phyloP scores from a whole-genome alignment of 1,140 invertebrate genomes.

The Ceratina australensis region DNA sequence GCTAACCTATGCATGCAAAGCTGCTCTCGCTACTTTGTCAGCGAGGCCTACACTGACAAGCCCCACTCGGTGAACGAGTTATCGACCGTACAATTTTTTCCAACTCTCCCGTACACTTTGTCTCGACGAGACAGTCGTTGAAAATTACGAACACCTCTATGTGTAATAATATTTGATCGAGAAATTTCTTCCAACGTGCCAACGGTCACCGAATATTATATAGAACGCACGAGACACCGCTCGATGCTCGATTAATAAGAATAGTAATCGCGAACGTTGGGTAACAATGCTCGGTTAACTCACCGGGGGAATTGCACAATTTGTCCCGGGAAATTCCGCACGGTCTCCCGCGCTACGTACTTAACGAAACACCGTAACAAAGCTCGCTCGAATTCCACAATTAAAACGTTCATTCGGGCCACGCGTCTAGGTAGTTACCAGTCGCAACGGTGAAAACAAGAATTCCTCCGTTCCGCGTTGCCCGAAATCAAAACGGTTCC shows the following conservation, averaged over 20 bases:
- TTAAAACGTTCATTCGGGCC: constrained; percentile 10
- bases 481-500: constrained; percentile 35
- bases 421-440: not conserved
- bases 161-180: no score
- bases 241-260: no score
- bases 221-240: no score
- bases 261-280: no score
- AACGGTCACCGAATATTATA: no score
- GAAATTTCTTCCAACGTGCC: no score
- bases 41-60: constrained; percentile 45
- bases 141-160: no score
- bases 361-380: not conserved
- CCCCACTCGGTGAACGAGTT: constrained; percentile 45
- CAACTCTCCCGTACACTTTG: no score
- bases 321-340: not conserved
- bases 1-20: constrained; percentile 63
- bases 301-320: not conserved
- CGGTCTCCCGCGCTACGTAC: not conserved
- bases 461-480: not conserved
- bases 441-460: not conserved
- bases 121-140: no score
- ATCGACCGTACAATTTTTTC: constrained; percentile 21
- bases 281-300: no score
- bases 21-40: constrained; percentile 30
- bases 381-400: not conserved